Evolutionary conservation across 2,113 vertebrate species (phyloP).

Genomic region (Neofelis nebulosa): DNA sequence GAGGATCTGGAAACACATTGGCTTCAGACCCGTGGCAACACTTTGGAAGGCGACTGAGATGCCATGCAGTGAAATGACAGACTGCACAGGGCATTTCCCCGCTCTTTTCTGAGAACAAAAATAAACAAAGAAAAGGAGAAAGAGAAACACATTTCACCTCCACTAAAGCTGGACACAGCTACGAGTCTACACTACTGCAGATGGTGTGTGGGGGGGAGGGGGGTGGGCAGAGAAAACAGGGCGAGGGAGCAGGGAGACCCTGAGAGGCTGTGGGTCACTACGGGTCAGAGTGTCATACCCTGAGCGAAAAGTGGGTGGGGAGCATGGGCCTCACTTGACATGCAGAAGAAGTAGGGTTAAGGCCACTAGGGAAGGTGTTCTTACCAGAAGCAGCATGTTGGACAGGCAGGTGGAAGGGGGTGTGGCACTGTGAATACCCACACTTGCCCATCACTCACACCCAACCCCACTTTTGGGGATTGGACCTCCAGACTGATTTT

Average conservation of each 20-base stretch:
- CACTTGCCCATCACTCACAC: not conserved
- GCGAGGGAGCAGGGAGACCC: not conserved
- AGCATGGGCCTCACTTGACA: not conserved
- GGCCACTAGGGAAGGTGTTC: not conserved
- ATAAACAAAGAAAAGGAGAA: not conserved
- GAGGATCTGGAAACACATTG: not conserved
- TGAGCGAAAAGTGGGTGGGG: not conserved
- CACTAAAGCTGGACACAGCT: not conserved
- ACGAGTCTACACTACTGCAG: not conserved
- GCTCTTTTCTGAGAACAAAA: not conserved
- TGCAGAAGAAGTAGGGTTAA: not conserved
- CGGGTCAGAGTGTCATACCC: not conserved
- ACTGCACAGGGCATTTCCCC: not conserved
- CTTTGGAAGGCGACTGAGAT: not conserved
- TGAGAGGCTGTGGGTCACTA: not conserved
- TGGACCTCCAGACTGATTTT: not conserved
- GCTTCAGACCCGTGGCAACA: not conserved
- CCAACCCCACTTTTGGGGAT: not conserved
- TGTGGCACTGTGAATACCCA: not conserved
- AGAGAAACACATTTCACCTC: not conserved
- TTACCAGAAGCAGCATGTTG: not conserved
- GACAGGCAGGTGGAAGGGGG: too few species aligned
- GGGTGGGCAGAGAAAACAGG: not conserved
- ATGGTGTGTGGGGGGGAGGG: rapidly evolving
- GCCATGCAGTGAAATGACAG: not conserved